phyloP scores from a whole-genome alignment of 1,140 invertebrate species.

The Teleopsis dalmanni region DNA sequence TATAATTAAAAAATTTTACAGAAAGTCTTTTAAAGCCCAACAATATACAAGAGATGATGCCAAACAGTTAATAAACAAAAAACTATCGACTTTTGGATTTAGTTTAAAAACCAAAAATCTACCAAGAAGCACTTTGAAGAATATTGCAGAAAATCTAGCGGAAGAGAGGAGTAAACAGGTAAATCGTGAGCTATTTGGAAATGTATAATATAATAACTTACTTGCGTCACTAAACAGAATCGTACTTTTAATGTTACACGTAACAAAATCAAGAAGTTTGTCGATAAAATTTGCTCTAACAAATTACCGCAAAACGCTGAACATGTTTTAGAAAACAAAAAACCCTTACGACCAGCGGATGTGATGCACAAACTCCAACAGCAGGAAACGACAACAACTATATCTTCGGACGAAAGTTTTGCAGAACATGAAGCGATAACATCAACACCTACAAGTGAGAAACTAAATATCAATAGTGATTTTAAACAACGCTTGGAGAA shows the following conservation, averaged over 20 bases:
- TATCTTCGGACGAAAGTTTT: constrained; percentile 9
- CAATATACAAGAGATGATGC: constrained; percentile 25
- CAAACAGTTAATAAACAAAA: constrained; percentile 20
- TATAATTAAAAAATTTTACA: too few species aligned
- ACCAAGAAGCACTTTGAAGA: constrained; percentile 16
- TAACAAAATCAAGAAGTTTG: constrained; percentile 37
- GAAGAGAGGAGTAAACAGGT: constrained; percentile 31
- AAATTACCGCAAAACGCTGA: constrained; percentile 24
- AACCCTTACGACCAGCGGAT: constrained; percentile 22
- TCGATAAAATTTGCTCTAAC: constrained; percentile 33
- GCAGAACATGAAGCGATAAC: neutral
- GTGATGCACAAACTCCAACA: constrained; percentile 3
- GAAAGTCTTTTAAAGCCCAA: constrained; percentile 6
- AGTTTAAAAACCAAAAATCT: constrained; percentile 23
- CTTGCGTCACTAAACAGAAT: constrained; percentile 13
- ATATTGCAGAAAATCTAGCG: constrained; percentile 19
- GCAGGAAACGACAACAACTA: neutral
- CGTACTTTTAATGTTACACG: constrained; percentile 35
- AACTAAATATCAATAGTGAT: constrained; percentile 7
- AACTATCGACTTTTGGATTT: constrained; percentile 19
- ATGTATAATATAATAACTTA: neutral
- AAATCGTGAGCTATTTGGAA: neutral
- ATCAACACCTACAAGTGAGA: neutral
- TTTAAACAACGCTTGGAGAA: constrained; percentile 30
- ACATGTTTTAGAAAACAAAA: constrained; percentile 20